Conservation (phyloP, 1,140 invertebrate species). For the Diorhabda carinulata region DNA sequence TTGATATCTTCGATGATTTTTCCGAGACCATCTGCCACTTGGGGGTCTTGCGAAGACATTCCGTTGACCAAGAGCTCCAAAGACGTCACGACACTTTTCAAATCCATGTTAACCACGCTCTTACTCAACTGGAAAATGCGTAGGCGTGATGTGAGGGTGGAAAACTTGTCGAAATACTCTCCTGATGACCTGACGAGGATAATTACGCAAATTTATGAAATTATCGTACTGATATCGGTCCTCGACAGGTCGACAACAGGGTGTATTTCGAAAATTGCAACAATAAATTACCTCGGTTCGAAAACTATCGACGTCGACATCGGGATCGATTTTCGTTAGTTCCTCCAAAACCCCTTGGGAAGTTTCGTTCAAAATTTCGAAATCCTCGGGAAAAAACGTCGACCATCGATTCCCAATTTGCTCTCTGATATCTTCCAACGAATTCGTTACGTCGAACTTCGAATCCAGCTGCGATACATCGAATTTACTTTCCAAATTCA, state of each 20-base stretch:
- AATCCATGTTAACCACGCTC: neutral
- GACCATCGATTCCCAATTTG: neutral
- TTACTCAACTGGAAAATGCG: neutral
- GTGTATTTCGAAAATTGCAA: neutral
- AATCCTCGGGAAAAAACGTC: constrained; percentile 14
- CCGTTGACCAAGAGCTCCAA: too few species aligned
- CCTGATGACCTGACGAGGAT: too few species aligned
- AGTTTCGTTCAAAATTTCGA: constrained; percentile 57
- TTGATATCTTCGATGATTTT: constrained; percentile 45
- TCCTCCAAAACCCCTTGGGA: constrained; percentile 59
- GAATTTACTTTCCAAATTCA: constrained; percentile 56
- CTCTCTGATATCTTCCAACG: constrained; percentile 50
- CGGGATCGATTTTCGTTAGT: constrained; percentile 62
- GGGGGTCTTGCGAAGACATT: too few species aligned
- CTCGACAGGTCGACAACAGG: neutral
- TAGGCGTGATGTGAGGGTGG: neutral
- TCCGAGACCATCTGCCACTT: neutral
- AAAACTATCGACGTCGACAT: constrained; percentile 61
- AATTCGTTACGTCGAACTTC: constrained; percentile 54
- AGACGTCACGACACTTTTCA: too few species aligned
- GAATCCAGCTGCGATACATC: constrained; percentile 54
- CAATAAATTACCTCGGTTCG: neutral
- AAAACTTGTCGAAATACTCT: neutral
- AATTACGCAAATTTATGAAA: too few species aligned
- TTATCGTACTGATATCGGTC: neutral